Evolutionary conservation across 2,113 vertebrate genomes (phyloP).

Genomic region (Promerops cafer): DNA sequence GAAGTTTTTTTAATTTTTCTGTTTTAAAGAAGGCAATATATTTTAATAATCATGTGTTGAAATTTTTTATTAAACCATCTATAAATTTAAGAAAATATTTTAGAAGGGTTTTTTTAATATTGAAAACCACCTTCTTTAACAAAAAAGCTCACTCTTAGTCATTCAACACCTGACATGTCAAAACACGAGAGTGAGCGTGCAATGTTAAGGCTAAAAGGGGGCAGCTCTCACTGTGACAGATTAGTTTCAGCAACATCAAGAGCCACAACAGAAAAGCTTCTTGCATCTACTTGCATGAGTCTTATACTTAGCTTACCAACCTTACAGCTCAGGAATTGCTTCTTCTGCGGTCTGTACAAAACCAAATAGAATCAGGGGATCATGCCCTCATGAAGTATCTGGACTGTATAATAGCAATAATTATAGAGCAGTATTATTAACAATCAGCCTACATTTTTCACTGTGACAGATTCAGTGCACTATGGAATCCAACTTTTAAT

Average conservation of each 20-base stretch:
- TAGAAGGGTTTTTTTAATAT: not conserved
- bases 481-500: constrained; percentile 55
- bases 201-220: not conserved
- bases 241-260: constrained; percentile 18
- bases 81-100: not conserved
- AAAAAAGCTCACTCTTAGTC: not conserved
- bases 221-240: constrained; percentile 18
- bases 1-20: not conserved
- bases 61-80: not conserved
- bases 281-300: not conserved
- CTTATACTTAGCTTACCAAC: not conserved
- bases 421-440: constrained; percentile 41
- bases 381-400: constrained; percentile 28
- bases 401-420: constrained; percentile 53
- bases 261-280: constrained; percentile 29
- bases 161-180: not conserved
- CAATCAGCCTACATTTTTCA: constrained; percentile 51
- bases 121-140: not conserved
- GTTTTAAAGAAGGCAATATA: not conserved
- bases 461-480: constrained; percentile 47
- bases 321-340: not conserved
- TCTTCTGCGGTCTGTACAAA: not conserved
- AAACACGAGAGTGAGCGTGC: not conserved
- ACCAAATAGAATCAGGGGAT: constrained; percentile 20
- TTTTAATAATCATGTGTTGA: not conserved